phyloP scores from a whole-genome alignment of 92 coral and sea anemone genomes.

The Zoanthus gigantus region DNA sequence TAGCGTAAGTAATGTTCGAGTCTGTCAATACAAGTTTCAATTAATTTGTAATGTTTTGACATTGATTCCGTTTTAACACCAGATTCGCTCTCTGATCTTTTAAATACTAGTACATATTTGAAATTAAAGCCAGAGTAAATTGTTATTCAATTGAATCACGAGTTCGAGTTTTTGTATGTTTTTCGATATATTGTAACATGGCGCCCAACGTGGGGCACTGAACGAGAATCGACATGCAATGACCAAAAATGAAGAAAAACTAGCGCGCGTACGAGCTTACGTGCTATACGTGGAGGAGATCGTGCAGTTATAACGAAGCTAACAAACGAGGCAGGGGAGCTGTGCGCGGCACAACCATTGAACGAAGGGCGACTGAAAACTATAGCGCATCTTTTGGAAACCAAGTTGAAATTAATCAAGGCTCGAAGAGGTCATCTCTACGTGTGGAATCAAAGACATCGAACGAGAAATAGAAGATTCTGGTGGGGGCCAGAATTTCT shows the following conservation, averaged over 20 bases:
- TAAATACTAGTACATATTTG: no score
- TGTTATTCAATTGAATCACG: no score
- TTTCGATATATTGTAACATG: not conserved
- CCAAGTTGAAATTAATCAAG: conserved; percentile 27
- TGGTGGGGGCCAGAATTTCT: not conserved
- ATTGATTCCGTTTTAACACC: no score
- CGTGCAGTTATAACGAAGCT: conserved; percentile 70
- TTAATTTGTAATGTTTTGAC: no score
- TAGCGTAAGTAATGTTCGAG: no score
- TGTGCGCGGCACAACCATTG: conserved; percentile 16
- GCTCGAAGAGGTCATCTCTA: conserved; percentile 44
- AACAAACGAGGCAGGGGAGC: conserved; percentile 59
- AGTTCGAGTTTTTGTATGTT: no score
- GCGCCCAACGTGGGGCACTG: conserved; percentile 60
- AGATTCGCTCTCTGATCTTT: no score
- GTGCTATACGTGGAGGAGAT: conserved; percentile 66
- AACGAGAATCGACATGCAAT: not conserved
- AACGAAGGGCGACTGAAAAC: conserved; percentile 53
- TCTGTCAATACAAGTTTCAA: no score
- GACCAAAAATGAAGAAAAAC: conserved; percentile 25
- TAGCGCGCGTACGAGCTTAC: conserved; percentile 20
- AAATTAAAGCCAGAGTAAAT: no score
- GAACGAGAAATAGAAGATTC: conserved; percentile 59
- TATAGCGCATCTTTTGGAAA: conserved; percentile 45
- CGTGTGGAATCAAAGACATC: conserved; percentile 50